A percentile compares a stretch with the other conserved stretches of the same genome.
Evolutionary conservation across 2,888 invertebrate genomes (phyloP).

Genomic region (Calameuta pallipes): DNA sequence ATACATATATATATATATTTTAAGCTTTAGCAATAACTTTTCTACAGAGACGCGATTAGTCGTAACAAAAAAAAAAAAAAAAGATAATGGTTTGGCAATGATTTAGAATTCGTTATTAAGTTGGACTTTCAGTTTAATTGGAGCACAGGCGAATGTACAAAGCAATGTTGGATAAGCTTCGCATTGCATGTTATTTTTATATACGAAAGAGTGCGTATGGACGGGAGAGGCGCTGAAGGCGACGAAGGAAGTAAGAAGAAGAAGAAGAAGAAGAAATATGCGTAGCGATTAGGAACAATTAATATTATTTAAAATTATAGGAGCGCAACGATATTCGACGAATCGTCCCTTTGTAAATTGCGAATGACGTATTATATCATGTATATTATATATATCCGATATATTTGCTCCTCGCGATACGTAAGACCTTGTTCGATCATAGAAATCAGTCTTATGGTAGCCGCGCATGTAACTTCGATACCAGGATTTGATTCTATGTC

Average conservation of each 20-base stretch:
- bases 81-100: conserved; percentile 33
- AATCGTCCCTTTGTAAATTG: not conserved
- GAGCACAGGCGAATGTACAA: conserved; percentile 67
- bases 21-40: conserved; percentile 33
- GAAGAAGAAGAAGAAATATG: conserved; percentile 21
- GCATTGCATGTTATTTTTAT: conserved; percentile 66
- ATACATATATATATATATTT: conserved; percentile 11
- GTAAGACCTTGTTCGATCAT: not conserved
- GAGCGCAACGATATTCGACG: not conserved
- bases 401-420: not conserved
- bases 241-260: conserved; percentile 3
- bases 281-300: not conserved
- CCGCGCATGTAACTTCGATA: not conserved
- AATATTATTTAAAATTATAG: not conserved
- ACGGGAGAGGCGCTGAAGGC: conserved; percentile 5
- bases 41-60: conserved; percentile 24
- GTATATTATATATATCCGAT: not conserved
- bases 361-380: not conserved
- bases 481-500: not conserved
- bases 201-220: conserved; percentile 37
- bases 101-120: conserved; percentile 41
- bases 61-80: conserved; percentile 10
- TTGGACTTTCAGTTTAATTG: conserved; percentile 56
- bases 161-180: conserved; percentile 63
- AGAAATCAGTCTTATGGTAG: not conserved